Conservation (phyloP, 2,888 invertebrate species). For the Phorcus lineatus region DNA sequence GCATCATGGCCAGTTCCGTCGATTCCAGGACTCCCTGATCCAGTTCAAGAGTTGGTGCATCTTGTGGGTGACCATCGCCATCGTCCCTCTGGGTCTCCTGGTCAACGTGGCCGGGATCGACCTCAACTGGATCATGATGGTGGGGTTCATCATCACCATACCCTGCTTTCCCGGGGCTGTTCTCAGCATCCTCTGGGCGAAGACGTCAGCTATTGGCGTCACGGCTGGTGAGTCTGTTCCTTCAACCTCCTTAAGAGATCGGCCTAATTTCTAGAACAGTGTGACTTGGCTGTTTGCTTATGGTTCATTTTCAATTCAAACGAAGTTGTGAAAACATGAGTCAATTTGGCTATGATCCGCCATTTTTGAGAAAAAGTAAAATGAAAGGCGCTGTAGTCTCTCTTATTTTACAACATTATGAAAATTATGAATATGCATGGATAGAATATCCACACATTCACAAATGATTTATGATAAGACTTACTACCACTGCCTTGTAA, state of each 20-base stretch:
- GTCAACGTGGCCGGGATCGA: conserved; percentile 58
- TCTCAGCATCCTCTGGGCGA: conserved; percentile 65
- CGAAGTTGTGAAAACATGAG: too few species aligned
- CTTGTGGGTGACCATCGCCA: conserved; percentile 64
- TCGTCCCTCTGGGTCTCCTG: conserved; percentile 64
- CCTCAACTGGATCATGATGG: conserved; percentile 64
- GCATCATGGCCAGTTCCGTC: conserved; percentile 39
- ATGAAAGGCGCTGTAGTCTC: too few species aligned
- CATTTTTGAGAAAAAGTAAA: too few species aligned
- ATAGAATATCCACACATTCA: too few species aligned
- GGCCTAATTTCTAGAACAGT: neutral
- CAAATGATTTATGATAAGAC: too few species aligned
- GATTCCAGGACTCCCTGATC: conserved; percentile 56
- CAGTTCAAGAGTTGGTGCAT: conserved; percentile 71
- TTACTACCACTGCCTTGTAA: too few species aligned
- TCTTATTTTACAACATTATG: too few species aligned
- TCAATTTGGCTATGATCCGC: too few species aligned
- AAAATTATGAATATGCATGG: too few species aligned
- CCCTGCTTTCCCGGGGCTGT: conserved; percentile 66
- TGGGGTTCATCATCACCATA: conserved; percentile 65
- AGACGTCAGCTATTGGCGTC: conserved; percentile 59
- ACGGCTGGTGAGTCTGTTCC: conserved; percentile 50
- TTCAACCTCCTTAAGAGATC: neutral
- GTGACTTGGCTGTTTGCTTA: too few species aligned
- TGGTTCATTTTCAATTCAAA: neutral